These are phyloP conservation scores for Spilogale gracilis DNA, from an alignment of 2,113 vertebrate genomes.

Conservation along the genomic window DNA sequence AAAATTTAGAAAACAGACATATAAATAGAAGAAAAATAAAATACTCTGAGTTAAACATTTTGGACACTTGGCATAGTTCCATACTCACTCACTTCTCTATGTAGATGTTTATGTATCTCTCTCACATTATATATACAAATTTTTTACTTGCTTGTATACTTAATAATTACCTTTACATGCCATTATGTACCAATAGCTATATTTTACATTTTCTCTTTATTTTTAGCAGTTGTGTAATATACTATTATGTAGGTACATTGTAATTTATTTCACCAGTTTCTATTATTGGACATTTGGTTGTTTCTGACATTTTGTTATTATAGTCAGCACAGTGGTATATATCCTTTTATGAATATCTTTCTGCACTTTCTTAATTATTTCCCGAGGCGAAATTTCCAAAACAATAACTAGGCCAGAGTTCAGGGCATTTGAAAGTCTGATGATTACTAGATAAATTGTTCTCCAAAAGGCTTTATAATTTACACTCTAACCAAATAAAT, in stretches of 20 bases:
- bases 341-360: conserved; percentile 52
- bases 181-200: neutral
- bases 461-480: neutral
- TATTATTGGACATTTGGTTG: neutral
- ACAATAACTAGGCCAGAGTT: neutral
- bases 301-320: conserved; percentile 52
- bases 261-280: neutral
- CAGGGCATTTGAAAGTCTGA: conserved; percentile 43
- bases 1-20: neutral
- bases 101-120: neutral
- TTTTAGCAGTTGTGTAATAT: neutral
- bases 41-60: neutral
- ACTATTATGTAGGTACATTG: neutral
- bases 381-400: conserved; percentile 38
- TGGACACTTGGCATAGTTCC: neutral
- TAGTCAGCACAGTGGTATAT: neutral
- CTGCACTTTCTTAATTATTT: conserved; percentile 56
- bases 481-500: neutral
- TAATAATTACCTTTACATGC: neutral
- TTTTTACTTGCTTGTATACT: neutral
- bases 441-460: conserved; percentile 57
- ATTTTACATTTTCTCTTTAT: conserved; percentile 30
- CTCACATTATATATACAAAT: neutral
- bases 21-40: conserved; percentile 44
- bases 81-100: accelerated